phyloP scores from a whole-genome alignment of 2,113 vertebrate genomes.

The Nicator chloris region DNA sequence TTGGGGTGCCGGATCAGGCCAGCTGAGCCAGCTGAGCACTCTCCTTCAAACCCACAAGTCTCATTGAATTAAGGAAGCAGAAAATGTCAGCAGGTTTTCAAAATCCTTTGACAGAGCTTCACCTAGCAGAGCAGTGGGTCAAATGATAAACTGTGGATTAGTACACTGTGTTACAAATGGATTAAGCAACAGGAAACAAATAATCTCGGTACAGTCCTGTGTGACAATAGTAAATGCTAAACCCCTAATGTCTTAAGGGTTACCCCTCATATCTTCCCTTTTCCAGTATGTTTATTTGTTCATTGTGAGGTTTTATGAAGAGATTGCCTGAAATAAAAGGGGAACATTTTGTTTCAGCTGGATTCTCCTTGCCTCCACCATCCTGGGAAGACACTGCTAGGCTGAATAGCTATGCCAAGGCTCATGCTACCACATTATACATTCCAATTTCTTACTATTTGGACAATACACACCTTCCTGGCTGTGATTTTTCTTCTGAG shows the following conservation, averaged over 20 bases:
- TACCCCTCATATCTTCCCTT: neutral
- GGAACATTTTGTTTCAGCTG: neutral
- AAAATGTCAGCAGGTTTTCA: neutral
- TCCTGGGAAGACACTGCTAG: neutral
- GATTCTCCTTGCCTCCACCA: neutral
- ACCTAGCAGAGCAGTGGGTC: neutral
- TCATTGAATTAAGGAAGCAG: neutral
- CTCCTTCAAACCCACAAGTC: neutral
- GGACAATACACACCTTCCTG: neutral
- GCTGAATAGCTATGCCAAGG: neutral
- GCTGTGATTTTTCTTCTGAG: neutral
- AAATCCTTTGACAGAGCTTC: neutral
- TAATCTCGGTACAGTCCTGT: neutral
- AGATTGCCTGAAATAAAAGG: neutral
- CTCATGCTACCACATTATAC: neutral
- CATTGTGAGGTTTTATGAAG: neutral
- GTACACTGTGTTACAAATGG: neutral
- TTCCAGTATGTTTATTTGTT: neutral
- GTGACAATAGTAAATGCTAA: neutral
- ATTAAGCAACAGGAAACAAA: constrained; percentile 18
- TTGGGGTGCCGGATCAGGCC: neutral
- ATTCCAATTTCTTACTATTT: neutral
- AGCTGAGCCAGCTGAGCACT: neutral
- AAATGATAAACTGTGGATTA: neutral
- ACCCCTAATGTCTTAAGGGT: neutral